phyloP scores from a whole-genome alignment of 2,797 vertebrate species.

The Lycodopsis pacificus region DNA sequence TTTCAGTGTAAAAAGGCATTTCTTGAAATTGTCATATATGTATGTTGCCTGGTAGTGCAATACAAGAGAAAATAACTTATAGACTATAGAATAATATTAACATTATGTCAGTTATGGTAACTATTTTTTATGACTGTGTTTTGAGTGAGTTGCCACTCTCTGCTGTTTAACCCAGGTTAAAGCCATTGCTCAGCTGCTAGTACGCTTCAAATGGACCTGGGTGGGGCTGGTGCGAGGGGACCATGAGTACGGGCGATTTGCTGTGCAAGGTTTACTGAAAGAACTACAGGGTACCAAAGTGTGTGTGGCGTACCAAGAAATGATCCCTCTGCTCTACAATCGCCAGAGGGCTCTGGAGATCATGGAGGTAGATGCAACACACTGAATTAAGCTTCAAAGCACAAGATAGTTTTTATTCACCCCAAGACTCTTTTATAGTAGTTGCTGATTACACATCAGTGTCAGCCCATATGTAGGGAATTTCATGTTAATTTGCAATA shows the following conservation, averaged over 20 bases:
- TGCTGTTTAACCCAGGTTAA: slow-evolving; percentile 71
- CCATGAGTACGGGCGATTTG: slow-evolving; percentile 83
- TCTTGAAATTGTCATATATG: not conserved
- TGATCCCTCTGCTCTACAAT: slow-evolving; percentile 81
- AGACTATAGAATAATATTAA: not conserved
- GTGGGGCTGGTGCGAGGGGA: slow-evolving; percentile 82
- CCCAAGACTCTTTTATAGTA: not conserved
- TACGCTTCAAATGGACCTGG: slow-evolving; percentile 83
- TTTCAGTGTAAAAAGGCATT: not conserved
- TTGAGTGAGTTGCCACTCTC: not conserved
- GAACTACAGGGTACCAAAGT: slow-evolving; percentile 77
- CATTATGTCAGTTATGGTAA: not conserved
- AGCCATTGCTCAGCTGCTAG: slow-evolving; percentile 80
- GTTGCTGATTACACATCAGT: not conserved
- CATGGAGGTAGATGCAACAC: slow-evolving; percentile 64
- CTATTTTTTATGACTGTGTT: not conserved
- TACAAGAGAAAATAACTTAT: not conserved
- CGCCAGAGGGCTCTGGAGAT: slow-evolving; percentile 74
- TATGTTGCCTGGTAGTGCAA: not conserved
- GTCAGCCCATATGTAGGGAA: not conserved
- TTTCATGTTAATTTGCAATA: not conserved
- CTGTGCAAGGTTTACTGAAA: slow-evolving; percentile 78
- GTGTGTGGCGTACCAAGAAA: slow-evolving; percentile 83
- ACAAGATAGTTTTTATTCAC: not conserved
- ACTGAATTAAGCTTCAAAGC: not conserved